Evolutionary conservation across 1,140 invertebrate species (phyloP).

Genomic region (Eupristina koningsbergeri): DNA sequence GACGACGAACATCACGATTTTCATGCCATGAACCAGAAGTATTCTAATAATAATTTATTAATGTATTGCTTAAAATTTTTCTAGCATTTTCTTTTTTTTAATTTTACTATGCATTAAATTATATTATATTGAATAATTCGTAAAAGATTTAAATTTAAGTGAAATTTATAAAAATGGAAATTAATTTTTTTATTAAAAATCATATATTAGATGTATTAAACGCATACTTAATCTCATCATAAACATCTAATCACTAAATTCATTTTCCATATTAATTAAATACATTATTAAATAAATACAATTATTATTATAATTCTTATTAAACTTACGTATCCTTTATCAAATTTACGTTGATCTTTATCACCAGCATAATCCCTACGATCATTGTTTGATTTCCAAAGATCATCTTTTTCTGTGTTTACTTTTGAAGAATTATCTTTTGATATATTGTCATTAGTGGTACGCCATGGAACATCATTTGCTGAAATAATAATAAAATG

Average conservation of each 20-base stretch:
- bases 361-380: neutral
- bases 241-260: too few species aligned
- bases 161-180: too few species aligned
- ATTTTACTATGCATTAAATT: too few species aligned
- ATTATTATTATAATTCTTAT: neutral
- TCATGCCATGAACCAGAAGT: conserved; percentile 10
- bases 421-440: neutral
- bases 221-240: too few species aligned
- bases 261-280: too few species aligned
- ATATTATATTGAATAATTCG: too few species aligned
- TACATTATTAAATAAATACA: too few species aligned
- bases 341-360: conserved; percentile 24
- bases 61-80: too few species aligned
- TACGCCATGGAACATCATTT: conserved; percentile 3
- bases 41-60: conserved; percentile 10
- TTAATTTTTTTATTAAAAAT: too few species aligned
- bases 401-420: conserved; percentile 7
- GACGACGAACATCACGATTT: conserved; percentile 22
- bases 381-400: neutral
- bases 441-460: neutral
- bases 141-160: too few species aligned
- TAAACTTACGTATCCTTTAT: conserved; percentile 16
- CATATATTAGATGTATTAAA: too few species aligned
- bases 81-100: too few species aligned
- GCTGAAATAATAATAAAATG: neutral